These are phyloP conservation scores for Oreochromis grahami DNA, from an alignment of 2,797 vertebrate genomes.

Conservation along the genomic window DNA sequence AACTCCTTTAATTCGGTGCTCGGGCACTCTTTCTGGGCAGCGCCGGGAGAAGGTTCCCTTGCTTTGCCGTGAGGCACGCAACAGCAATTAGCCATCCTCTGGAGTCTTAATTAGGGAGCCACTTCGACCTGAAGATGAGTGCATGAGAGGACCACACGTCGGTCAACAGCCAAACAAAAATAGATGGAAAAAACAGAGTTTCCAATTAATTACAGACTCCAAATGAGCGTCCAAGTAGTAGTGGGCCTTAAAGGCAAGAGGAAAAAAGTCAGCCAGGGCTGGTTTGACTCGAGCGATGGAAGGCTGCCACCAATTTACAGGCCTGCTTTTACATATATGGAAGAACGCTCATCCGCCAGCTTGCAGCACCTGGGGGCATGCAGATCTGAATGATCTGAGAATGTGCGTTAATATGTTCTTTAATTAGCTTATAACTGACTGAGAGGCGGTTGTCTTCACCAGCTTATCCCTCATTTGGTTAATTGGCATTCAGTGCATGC, in stretches of 20 bases:
- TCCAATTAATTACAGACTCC: slow-evolving; percentile 78
- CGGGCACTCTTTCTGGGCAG: slow-evolving; percentile 71
- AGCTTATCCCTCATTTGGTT: slow-evolving; percentile 50
- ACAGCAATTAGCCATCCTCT: slow-evolving; percentile 80
- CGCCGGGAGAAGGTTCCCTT: slow-evolving; percentile 69
- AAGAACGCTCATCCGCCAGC: slow-evolving; percentile 29
- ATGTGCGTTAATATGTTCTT: slow-evolving; percentile 54
- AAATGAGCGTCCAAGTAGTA: slow-evolving; percentile 65
- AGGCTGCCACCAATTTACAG: neutral
- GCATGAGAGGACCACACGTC: slow-evolving; percentile 72
- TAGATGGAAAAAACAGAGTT: slow-evolving; percentile 66
- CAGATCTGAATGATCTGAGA: slow-evolving; percentile 43
- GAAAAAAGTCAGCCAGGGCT: slow-evolving; percentile 36
- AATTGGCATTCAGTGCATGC: slow-evolving; percentile 53
- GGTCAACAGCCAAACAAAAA: slow-evolving; percentile 82
- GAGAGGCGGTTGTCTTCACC: slow-evolving; percentile 41
- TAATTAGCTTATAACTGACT: slow-evolving; percentile 61
- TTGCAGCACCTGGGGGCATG: slow-evolving; percentile 22
- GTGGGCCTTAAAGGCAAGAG: slow-evolving; percentile 39
- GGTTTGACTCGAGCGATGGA: slow-evolving; percentile 30
- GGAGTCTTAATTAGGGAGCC: slow-evolving; percentile 82
- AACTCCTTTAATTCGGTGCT: slow-evolving; percentile 72
- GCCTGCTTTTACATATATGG: slow-evolving; percentile 1
- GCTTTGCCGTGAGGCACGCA: slow-evolving; percentile 75
- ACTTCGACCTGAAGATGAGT: slow-evolving; percentile 75